Base-by-base conservation (phyloP, 2,888 invertebrate species). In the Pachycephus smyrnensis region DNA sequence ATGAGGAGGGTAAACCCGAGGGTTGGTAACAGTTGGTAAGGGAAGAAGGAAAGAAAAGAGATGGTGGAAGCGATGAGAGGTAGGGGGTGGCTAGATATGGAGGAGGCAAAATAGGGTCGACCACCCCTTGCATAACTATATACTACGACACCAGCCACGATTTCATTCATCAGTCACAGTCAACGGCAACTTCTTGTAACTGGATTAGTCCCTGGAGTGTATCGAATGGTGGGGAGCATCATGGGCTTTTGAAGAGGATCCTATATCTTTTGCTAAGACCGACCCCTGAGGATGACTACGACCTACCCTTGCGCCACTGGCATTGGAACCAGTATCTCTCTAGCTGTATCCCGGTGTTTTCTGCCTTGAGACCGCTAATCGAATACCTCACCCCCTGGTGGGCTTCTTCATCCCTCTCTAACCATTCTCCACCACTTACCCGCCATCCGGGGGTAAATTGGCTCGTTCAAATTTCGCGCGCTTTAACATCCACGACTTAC, bases 131-230 rank as follows among this genome's bases (percentile, higher is more conserved):
- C 82, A 80, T 55, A 55, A 55, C 23, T 23, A 2, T 55, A 9
- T 23, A 55, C 15, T 55, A 55, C 23, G 55, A 55, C 2, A 23
- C 6, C 81, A 77, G 82, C 78, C 80, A 80, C 81, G 85, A 84
- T 86, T 85, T 85, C 89, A 88, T 89, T 89, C 89, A 89, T 89
- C 88, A 84, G 86, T 86, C 85, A 86, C 84, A 82, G 84, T 86
- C 87, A 82, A 84, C 80, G 75, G n/a, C 1, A 31, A 31, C 31
- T 71, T 71, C 71, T 71, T 71, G 77, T 76, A 77, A 77, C 81
- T 78, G 77, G 79, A 81, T 81, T 79, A 81, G 78, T 80, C 76
- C 76, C 76, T 68, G 71, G 37, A 73, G 73, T 71, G 31, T 80
- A 76, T 80, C 71, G 36, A 55, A 76, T 37, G 68, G 15, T 31